Conservation (phyloP, 2,888 invertebrate genomes). For the Drosophila nr. medialis region DNA sequence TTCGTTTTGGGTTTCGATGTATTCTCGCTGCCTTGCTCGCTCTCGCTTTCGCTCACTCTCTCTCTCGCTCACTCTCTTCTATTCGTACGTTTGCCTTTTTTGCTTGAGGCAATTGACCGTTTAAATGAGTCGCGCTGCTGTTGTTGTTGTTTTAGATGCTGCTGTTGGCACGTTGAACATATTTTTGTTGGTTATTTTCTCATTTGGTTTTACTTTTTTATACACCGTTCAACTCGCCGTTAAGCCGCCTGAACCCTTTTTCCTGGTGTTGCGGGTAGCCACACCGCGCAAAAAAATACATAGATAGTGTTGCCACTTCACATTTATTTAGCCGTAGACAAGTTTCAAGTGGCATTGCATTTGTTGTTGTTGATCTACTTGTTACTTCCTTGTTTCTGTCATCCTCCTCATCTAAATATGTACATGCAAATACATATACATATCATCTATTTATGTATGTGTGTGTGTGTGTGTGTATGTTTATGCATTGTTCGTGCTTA, state of each 20-base stretch:
- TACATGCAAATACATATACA: slow-evolving; percentile 12
- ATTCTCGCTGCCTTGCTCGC: slow-evolving; percentile 44
- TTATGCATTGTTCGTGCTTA: slow-evolving; percentile 39
- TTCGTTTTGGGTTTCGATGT: slow-evolving; percentile 13
- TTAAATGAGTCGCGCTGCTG: slow-evolving; percentile 68
- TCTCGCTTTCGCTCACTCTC: slow-evolving; percentile 36
- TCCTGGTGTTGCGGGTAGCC: slow-evolving; percentile 34
- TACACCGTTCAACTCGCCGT: slow-evolving; percentile 35
- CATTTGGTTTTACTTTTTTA: slow-evolving; percentile 53
- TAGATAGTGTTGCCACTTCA: slow-evolving; percentile 52
- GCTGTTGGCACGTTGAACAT: slow-evolving; percentile 43
- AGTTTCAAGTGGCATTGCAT: slow-evolving; percentile 47
- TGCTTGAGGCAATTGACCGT: slow-evolving; percentile 78
- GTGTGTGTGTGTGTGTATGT: slow-evolving; percentile 16
- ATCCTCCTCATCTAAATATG: slow-evolving; percentile 33
- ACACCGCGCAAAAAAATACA: slow-evolving; percentile 12
- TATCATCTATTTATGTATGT: neutral
- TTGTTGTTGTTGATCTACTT: slow-evolving; percentile 33
- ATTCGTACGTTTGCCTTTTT: slow-evolving; percentile 67
- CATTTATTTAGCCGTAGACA: slow-evolving; percentile 48
- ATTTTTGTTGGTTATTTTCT: slow-evolving; percentile 21
- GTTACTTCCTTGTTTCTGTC: slow-evolving; percentile 59
- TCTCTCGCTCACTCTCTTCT: slow-evolving; percentile 45
- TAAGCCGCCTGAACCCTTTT: slow-evolving; percentile 45
- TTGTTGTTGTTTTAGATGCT: slow-evolving; percentile 40